Conservation (phyloP, 2,113 vertebrate species). For the Clupea harengus region DNA sequence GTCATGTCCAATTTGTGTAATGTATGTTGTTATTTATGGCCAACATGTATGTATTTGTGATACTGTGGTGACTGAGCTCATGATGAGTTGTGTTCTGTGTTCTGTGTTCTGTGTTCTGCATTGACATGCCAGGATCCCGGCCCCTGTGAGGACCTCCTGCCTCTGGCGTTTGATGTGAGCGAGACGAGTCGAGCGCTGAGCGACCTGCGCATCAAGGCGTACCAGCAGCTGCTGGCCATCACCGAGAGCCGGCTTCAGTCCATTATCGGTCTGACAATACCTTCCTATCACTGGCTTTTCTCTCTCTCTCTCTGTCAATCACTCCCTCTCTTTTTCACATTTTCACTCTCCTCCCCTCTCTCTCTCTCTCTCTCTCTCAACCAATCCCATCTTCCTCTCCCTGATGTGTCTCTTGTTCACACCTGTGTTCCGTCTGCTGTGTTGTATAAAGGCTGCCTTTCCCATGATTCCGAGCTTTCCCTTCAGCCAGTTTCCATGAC, state of each 20-base stretch:
- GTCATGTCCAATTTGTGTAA: neutral
- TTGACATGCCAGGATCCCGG: slow-evolving; percentile 27
- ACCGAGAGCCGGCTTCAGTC: slow-evolving; percentile 67
- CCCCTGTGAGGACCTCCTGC: slow-evolving; percentile 48
- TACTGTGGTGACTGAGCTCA: neutral
- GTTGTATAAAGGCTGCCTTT: neutral
- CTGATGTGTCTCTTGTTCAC: neutral
- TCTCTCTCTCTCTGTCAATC: neutral
- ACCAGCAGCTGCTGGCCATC: slow-evolving; percentile 77
- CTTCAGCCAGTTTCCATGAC: neutral
- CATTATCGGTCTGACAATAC: slow-evolving; percentile 64
- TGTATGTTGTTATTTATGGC: neutral
- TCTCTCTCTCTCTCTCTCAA: neutral
- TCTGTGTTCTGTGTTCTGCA: neutral
- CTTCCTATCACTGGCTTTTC: neutral
- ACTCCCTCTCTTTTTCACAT: neutral
- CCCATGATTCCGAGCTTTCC: neutral
- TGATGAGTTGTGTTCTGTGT: neutral
- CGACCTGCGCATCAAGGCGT: slow-evolving; percentile 74
- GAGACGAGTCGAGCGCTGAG: slow-evolving; percentile 58
- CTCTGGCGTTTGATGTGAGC: slow-evolving; percentile 55
- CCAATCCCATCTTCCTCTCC: neutral
- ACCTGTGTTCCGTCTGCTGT: neutral
- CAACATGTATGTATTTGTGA: neutral
- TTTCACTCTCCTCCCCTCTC: neutral